Evolutionary conservation across 2,797 vertebrate species (phyloP).

Genomic region (Chelon labrosus): DNA sequence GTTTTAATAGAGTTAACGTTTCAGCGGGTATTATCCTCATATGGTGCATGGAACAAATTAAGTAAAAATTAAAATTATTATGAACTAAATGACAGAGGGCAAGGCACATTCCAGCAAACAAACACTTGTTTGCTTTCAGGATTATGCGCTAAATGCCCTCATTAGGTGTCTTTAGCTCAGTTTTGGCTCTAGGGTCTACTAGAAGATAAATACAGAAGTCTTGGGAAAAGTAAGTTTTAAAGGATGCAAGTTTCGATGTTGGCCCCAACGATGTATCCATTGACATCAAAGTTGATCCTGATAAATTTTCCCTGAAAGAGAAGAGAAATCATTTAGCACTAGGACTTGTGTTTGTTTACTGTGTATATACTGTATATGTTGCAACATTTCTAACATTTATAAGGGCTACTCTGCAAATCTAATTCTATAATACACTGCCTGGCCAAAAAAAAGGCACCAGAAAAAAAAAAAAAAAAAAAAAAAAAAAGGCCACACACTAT

Average conservation of each 20-base stretch:
- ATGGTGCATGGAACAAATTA: background rate
- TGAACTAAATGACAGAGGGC: background rate
- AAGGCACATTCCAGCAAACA: background rate
- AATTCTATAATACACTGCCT: no score
- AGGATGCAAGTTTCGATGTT: constrained; percentile 99
- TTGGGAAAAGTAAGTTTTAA: background rate
- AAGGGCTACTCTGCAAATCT: no score
- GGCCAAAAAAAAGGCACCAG: no score
- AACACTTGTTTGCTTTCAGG: background rate
- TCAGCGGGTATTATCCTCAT: background rate
- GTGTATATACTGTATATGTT: no score
- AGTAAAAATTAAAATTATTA: background rate
- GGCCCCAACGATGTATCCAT: constrained; percentile 97
- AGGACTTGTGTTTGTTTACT: background rate
- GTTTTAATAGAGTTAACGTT: background rate
- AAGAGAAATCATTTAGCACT: background rate
- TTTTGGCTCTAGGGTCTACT: background rate
- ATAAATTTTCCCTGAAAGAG: constrained; percentile 86
- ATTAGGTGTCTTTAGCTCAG: no score
- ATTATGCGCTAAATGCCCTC: background rate
- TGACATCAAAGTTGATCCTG: constrained; percentile 90
- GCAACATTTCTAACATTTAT: no score
- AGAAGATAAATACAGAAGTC: background rate
- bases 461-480: no score
- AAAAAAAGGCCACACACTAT: no score